These are phyloP conservation scores for Trogon surrucura DNA, from an alignment of 2,113 vertebrate genomes.

Conservation along the genomic window DNA sequence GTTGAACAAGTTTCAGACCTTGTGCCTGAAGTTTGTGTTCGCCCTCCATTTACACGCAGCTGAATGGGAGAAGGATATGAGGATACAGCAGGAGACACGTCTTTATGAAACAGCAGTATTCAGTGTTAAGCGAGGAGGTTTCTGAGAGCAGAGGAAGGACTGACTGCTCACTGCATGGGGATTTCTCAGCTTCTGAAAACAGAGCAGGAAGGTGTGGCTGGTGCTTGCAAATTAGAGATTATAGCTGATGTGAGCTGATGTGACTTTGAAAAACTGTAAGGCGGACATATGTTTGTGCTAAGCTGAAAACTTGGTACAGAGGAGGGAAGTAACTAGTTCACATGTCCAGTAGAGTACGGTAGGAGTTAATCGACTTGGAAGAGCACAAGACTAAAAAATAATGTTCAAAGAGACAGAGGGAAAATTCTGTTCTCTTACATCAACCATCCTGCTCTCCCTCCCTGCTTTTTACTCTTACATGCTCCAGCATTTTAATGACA, in stretches of 20 bases:
- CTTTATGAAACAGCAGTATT: not conserved
- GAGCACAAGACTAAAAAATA: not conserved
- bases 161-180: not conserved
- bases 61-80: not conserved
- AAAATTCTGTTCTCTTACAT: not conserved
- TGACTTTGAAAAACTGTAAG: not conserved
- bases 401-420: not conserved
- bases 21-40: not conserved
- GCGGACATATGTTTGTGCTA: not conserved
- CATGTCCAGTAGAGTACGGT: not conserved
- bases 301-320: not conserved
- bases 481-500: not conserved
- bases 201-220: not conserved
- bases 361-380: not conserved
- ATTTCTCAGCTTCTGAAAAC: not conserved
- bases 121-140: not conserved
- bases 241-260: not conserved
- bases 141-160: not conserved
- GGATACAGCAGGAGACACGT: not conserved
- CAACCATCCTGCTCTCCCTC: not conserved
- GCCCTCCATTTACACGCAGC: fast-evolving
- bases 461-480: not conserved
- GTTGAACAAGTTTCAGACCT: not conserved
- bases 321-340: not conserved
- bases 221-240: not conserved